A percentile compares a stretch with the other conserved stretches of the same genome.
phyloP scores from a whole-genome alignment of 1,140 invertebrate genomes.

The Pseudomyrmex pallidus region DNA sequence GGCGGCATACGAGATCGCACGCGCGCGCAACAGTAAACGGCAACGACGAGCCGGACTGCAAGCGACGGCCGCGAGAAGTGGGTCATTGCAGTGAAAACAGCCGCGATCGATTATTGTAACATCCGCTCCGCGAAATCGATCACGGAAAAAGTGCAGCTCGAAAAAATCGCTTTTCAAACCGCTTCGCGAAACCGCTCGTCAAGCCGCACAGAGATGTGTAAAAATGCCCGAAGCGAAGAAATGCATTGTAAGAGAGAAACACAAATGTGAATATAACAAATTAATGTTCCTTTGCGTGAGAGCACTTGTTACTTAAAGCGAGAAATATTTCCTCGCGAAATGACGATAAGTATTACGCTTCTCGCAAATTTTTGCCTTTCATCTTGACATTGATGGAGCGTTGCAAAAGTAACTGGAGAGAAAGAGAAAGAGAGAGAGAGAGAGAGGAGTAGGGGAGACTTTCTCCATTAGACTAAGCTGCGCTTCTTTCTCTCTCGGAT shows the following conservation, averaged over 20 bases:
- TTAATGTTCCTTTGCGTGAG: too few relatives aligned
- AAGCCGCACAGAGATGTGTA: too few relatives aligned
- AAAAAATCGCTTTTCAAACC: too few relatives aligned
- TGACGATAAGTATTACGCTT: conserved; percentile 19
- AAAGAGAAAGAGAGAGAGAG: too few relatives aligned
- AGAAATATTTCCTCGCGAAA: not conserved
- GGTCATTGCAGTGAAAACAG: conserved; percentile 70
- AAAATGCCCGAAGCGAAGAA: too few relatives aligned
- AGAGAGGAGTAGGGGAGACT: conserved; percentile 6
- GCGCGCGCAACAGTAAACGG: conserved; percentile 17
- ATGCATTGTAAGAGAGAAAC: too few relatives aligned
- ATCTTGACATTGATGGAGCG: conserved; percentile 33
- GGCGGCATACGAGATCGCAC: not conserved
- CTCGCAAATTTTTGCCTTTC: not conserved
- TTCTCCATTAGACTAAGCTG: conserved; percentile 44
- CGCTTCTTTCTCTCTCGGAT: not conserved
- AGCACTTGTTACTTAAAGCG: too few relatives aligned
- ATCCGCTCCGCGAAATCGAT: not conserved
- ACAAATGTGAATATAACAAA: too few relatives aligned
- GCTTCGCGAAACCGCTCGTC: too few relatives aligned
- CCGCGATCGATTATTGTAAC: conserved; percentile 63
- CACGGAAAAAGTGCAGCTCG: not conserved
- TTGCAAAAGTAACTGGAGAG: not conserved
- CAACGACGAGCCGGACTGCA: conserved; percentile 47
- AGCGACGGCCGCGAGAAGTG: conserved; percentile 48